phyloP scores from a whole-genome alignment of 2,113 vertebrate genomes.

The Asarcornis scutulata region DNA sequence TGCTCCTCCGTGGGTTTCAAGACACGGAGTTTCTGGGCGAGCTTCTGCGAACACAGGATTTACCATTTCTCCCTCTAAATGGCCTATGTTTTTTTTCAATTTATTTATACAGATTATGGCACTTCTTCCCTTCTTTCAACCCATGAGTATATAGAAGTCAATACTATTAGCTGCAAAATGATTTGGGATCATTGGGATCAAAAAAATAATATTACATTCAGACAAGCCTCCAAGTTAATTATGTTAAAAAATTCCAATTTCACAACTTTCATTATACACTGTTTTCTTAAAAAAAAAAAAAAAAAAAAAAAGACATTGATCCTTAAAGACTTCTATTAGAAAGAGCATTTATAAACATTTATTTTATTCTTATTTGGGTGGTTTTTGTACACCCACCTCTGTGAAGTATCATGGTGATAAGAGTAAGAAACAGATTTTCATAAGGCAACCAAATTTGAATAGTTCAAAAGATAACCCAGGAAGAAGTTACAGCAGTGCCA shows the following conservation, averaged over 20 bases:
- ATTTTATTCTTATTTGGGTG: neutral
- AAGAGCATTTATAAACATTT: neutral
- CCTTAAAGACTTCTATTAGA: neutral
- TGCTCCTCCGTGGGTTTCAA: neutral
- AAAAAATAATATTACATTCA: neutral
- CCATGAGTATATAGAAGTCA: neutral
- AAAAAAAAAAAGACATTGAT: neutral
- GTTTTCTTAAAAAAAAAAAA: neutral
- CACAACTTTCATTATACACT: neutral
- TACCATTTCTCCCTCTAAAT: neutral
- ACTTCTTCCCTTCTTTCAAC: constrained; percentile 7
- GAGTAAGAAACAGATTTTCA: neutral
- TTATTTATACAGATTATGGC: neutral
- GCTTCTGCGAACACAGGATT: neutral
- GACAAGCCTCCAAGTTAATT: neutral
- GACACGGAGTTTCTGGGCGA: neutral
- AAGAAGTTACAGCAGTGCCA: neutral
- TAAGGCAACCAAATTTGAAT: neutral
- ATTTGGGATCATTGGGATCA: neutral
- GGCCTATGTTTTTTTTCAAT: neutral
- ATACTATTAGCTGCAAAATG: neutral
- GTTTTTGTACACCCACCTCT: neutral
- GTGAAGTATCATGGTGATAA: neutral
- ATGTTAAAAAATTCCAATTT: constrained; percentile 1
- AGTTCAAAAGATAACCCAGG: neutral